Percentiles rank a stretch among this genome's conserved stretches.
These are phyloP conservation scores for Heteronetta atricapilla DNA, from an alignment of 2,113 vertebrate species.

Conservation along the genomic window DNA sequence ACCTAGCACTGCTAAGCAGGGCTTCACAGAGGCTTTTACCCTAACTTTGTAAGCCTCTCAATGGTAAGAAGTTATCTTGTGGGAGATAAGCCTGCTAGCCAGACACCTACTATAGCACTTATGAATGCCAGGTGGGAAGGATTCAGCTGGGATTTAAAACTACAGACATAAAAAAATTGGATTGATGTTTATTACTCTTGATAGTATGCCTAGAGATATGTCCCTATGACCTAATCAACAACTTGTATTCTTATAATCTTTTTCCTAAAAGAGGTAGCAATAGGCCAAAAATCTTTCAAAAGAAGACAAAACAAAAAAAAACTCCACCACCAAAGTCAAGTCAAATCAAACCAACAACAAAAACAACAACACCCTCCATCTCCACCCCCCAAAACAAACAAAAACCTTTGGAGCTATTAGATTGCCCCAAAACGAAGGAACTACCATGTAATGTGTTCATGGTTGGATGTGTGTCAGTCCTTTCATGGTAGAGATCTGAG, in stretches of 20 bases:
- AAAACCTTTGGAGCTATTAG: neutral
- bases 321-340: neutral
- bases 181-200: neutral
- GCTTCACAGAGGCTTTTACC: neutral
- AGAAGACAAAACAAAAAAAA: neutral
- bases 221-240: neutral
- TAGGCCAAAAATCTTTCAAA: neutral
- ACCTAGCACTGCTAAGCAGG: neutral
- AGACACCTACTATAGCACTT: neutral
- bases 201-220: neutral
- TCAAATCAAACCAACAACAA: neutral
- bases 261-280: neutral
- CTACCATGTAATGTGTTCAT: neutral
- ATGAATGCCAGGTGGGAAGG: neutral
- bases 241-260: neutral
- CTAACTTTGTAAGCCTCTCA: neutral
- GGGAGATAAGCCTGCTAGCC: neutral
- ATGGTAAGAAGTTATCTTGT: neutral
- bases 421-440: neutral
- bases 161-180: neutral
- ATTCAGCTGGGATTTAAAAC: neutral
- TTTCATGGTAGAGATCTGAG: neutral
- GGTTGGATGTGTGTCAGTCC: neutral
- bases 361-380: neutral
- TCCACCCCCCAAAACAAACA: neutral